Conservation (phyloP, 2,888 invertebrate genomes). For the Eupithecia dodoneata region DNA sequence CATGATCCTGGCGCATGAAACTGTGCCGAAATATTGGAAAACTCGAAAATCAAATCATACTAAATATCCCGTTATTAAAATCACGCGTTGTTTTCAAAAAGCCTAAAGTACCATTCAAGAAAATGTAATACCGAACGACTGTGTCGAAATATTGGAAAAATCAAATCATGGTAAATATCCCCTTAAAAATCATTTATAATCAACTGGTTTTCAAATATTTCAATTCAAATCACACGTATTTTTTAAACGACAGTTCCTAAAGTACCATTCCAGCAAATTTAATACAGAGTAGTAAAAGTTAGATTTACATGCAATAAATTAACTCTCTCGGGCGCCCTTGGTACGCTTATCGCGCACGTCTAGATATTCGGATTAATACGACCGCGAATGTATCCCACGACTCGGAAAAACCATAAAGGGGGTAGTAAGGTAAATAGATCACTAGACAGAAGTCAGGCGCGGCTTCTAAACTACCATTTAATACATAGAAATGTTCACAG, state of each 20-base stretch:
- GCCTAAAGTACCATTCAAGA: too few relatives aligned
- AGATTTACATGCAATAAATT: constrained; percentile 29
- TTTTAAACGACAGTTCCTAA: neutral
- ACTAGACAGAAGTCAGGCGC: constrained; percentile 59
- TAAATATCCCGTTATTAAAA: too few relatives aligned
- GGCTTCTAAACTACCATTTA: constrained; percentile 69
- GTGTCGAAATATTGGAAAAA: too few relatives aligned
- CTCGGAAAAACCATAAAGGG: constrained; percentile 66
- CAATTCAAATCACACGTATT: neutral
- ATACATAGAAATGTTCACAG: constrained; percentile 69
- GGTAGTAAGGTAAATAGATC: constrained; percentile 74
- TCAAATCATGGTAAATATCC: too few relatives aligned
- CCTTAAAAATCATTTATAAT: neutral
- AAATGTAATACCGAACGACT: too few relatives aligned
- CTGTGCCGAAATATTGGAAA: too few relatives aligned
- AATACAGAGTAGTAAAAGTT: constrained; percentile 16
- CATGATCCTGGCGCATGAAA: too few relatives aligned
- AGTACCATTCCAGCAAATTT: constrained; percentile 14
- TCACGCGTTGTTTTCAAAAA: too few relatives aligned
- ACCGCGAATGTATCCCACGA: constrained; percentile 57
- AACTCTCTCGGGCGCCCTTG: constrained; percentile 31
- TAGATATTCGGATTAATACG: constrained; percentile 45
- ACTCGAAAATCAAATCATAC: too few relatives aligned
- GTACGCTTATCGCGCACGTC: constrained; percentile 40
- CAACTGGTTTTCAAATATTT: neutral